These are phyloP conservation scores for Holothuria scabra DNA, from an alignment of 53 echinoderm and acorn worm genomes.

Conservation along the genomic window DNA sequence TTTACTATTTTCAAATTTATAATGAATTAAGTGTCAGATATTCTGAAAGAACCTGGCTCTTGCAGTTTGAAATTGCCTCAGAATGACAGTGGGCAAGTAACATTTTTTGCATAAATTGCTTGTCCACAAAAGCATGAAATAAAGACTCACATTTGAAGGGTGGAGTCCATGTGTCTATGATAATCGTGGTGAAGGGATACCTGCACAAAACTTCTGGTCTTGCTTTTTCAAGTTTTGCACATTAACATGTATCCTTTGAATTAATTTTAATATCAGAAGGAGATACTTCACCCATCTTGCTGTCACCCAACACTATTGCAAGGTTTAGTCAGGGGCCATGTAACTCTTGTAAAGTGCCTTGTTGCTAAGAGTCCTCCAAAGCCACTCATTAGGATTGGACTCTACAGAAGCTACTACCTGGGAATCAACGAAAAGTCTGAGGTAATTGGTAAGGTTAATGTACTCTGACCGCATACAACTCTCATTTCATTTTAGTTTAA, in stretches of 20 bases:
- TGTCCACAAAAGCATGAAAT: no score
- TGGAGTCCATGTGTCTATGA: no score
- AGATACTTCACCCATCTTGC: background rate
- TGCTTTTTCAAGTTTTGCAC: background rate
- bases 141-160: background rate
- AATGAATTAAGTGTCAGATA: no score
- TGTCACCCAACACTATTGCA: conserved; percentile 6
- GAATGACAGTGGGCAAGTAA: no score
- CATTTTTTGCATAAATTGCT: no score
- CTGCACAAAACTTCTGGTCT: background rate
- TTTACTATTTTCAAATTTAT: no score
- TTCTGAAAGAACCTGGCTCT: no score
- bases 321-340: conserved; percentile 1
- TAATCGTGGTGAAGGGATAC: no score
- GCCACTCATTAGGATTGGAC: background rate
- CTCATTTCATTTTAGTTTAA: no score
- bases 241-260: conserved; percentile 22
- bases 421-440: background rate
- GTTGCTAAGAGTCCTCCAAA: conserved; percentile 2
- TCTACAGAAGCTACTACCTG: background rate
- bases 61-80: no score
- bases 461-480: no score
- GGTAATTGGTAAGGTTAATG: background rate
- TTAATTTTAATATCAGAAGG: conserved; percentile 23
- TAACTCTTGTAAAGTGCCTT: conserved; percentile 2